These are phyloP conservation scores for Rousettus leschenaultii DNA, from an alignment of 2,113 vertebrate genomes.

Conservation along the genomic window DNA sequence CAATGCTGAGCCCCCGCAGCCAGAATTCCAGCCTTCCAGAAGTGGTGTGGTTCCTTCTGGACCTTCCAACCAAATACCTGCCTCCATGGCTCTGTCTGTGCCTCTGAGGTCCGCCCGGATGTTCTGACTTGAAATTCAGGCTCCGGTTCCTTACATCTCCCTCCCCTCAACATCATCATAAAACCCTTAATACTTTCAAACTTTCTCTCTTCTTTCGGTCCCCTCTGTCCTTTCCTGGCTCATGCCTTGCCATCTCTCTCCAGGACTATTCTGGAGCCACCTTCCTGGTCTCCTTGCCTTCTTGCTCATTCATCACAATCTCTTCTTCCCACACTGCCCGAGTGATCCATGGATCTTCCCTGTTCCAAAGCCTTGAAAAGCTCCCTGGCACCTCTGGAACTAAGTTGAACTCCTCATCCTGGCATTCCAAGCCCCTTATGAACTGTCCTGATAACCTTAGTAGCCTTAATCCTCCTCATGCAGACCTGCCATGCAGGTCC, in stretches of 20 bases:
- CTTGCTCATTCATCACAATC: not conserved
- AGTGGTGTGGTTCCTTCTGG: not conserved
- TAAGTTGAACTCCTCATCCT: not conserved
- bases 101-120: not conserved
- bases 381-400: not conserved
- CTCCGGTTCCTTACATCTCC: not conserved
- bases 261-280: not conserved
- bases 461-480: not conserved
- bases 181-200: not conserved
- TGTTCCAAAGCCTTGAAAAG: not conserved
- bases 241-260: not conserved
- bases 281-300: not conserved
- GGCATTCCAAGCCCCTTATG: not conserved
- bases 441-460: not conserved
- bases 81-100: not conserved
- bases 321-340: not conserved
- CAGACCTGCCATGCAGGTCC: not conserved
- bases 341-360: not conserved
- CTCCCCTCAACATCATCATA: rapidly evolving
- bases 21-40: not conserved
- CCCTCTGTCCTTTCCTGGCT: not conserved
- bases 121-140: not conserved
- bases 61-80: too few species aligned
- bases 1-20: rapidly evolving
- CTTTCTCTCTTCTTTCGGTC: rapidly evolving